Base-by-base conservation (phyloP, 2,888 invertebrate genomes). In the Petrolisthes manimaculis region DNA sequence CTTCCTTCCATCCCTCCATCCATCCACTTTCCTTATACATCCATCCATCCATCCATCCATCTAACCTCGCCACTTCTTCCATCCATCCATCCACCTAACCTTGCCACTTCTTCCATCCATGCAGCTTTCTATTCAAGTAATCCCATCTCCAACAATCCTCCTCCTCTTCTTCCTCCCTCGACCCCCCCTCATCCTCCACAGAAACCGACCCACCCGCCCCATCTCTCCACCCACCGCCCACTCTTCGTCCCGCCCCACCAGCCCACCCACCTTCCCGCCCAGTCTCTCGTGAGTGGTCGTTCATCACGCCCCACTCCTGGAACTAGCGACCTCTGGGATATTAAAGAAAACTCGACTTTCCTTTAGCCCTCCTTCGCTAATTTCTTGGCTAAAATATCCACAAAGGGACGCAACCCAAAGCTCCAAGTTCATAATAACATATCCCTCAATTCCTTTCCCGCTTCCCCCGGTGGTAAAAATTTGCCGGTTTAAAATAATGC, bases 341-440 rank as follows among this genome's bases (percentile, higher is more conserved):
- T 71, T 18, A 18, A 18, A 71, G n/a, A n/a, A 71, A 71, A 71
- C 9, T n/a, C 71, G n/a, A 71, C 71, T 71, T n/a, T 8, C 71
- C 71, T 71, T 18, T n/a, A 14, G n/a, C 5, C 8, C 12, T n/a
- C 71, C 71, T 18, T 12, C 71, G 71, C 71, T 71, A 71, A 71
- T 71, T 71, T n/a, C 71, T n/a, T 6, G 18, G n/a, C 71, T 71
- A 71, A 71, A 71, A 71, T 71, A 71, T 71, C 71, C 71, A 5
- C n/a, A 5, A 5, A n/a, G n/a, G 71, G 71, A 71, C 71, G 71
- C 71, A 5, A 6, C 61, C n/a, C 12, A n/a, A 71, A 71, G 71
- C 71, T 71, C n/a, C n/a, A 71, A 71, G 71, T 71, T 71, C 71
- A 71, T 71, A 71, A 71, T 71, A 71, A 71, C 71, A n/a, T 71